phyloP scores from a whole-genome alignment of 1,140 invertebrate species.

The Brachionus rotundiformis region DNA sequence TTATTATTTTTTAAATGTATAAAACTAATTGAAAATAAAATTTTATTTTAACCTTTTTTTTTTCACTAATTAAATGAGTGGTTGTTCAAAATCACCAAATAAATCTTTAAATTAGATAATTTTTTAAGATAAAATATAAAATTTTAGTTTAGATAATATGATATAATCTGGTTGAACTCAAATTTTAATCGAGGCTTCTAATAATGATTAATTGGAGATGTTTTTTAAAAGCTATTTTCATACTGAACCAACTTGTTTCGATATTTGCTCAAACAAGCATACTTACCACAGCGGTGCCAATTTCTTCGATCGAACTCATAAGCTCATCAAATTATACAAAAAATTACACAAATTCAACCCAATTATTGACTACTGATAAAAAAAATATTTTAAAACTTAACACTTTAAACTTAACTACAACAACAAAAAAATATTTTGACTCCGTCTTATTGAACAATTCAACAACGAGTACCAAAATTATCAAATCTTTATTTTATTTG shows the following conservation, averaged over 20 bases:
- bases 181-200: neutral
- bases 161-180: neutral
- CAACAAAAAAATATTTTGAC: no score
- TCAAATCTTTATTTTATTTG: neutral
- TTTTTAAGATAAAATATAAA: neutral
- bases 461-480: neutral
- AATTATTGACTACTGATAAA: neutral
- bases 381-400: neutral
- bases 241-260: neutral
- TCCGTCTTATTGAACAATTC: no score
- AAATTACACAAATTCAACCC: neutral
- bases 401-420: neutral
- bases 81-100: neutral
- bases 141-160: neutral
- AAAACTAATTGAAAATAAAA: slow-evolving; percentile 24
- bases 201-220: neutral
- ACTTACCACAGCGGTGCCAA: neutral
- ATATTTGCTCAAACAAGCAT: neutral
- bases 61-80: neutral
- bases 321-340: neutral
- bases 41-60: neutral
- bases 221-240: neutral
- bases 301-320: neutral
- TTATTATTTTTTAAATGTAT: slow-evolving; percentile 1
- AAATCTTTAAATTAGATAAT: neutral